Conservation (phyloP, 2,113 vertebrate genomes). For the Lota lota region DNA sequence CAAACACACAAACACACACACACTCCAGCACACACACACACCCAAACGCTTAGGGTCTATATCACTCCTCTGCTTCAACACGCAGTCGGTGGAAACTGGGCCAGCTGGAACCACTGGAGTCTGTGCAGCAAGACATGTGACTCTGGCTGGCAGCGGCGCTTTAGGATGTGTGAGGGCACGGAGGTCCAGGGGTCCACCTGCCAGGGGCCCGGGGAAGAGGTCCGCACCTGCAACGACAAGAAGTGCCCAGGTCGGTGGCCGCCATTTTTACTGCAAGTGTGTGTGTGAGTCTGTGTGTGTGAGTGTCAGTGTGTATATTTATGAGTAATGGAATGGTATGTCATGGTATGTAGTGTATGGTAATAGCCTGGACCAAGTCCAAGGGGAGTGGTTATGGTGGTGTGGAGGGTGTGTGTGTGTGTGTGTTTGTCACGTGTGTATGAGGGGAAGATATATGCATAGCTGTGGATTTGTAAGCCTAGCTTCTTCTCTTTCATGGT, state of each 20-base stretch:
- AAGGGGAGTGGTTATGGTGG: too few relatives aligned
- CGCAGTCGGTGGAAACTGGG: slow-evolving; percentile 89
- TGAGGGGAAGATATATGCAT: too few relatives aligned
- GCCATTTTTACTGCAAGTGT: background rate
- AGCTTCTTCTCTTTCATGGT: too few relatives aligned
- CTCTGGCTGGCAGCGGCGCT: slow-evolving; percentile 92
- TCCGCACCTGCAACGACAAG: slow-evolving; percentile 94
- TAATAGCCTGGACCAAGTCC: too few relatives aligned
- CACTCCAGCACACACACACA: background rate
- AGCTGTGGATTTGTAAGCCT: too few relatives aligned
- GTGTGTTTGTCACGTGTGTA: background rate
- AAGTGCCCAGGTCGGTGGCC: slow-evolving; percentile 90
- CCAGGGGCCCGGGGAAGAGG: slow-evolving; percentile 91
- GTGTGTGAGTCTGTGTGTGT: slow-evolving; percentile 6
- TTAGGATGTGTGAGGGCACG: slow-evolving; percentile 91
- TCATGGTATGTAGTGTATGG: too few relatives aligned
- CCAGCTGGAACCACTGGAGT: slow-evolving; percentile 95
- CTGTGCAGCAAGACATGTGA: slow-evolving; percentile 96
- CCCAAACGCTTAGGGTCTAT: too few relatives aligned
- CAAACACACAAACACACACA: too few relatives aligned
- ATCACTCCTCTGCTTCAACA: background rate
- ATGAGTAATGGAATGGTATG: too few relatives aligned
- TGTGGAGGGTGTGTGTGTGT: background rate
- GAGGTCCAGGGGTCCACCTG: slow-evolving; percentile 88
- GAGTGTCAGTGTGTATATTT: too few relatives aligned